Evolutionary conservation across 2,113 vertebrate species (phyloP), one percentile per base, ranked within the genome.

Genomic region (Donacobius atricapilla): DNA sequence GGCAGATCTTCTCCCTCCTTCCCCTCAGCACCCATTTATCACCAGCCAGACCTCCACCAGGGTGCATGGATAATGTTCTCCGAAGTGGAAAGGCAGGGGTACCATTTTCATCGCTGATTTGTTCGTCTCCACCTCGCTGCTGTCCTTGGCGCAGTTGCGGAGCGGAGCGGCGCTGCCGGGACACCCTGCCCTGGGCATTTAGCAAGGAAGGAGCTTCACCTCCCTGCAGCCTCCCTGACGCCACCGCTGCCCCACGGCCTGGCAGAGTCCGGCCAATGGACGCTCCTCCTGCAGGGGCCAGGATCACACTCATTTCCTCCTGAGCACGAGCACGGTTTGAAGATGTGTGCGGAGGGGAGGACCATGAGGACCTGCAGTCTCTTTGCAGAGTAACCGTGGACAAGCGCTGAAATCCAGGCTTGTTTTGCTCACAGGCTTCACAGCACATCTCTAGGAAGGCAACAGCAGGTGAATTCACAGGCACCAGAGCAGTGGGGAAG

Each of bases 41-140:
- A 47, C 58, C 70, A 91, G 66, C 75, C 13, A 23, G 87, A 75
- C 75, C 93, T 94, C 78, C 42, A 10, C n/a, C 47, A 42, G 83
- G 66, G 84, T 69, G 83, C 93, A 51, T 12, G 15, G 87, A 76
- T 73, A 73, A 91, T 53, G 64, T 70, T 95, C 86, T 58, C 86
- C 83, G 84, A 60, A 93, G 81, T 92, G 94, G 78, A 24, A 90
- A 90, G 71, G 63, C 72, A 97, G 96, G 79, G 90, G 65, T 92
- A 33, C 87, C 57, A 95, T 96, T 97, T 95, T 69, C 81, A 77
- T 40, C 35, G 87, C 71, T 81, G 95, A 82, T 96, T 58, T 95
- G 68, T 47, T 88, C 64, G 2, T 66, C 93, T 69, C 60, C 79
- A 65, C 83, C 60, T 73, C 42, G 45, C 63, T 61, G 25, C 42